These are phyloP conservation scores for Monochamus saltuarius DNA, from an alignment of 1,140 invertebrate species.

Conservation along the genomic window DNA sequence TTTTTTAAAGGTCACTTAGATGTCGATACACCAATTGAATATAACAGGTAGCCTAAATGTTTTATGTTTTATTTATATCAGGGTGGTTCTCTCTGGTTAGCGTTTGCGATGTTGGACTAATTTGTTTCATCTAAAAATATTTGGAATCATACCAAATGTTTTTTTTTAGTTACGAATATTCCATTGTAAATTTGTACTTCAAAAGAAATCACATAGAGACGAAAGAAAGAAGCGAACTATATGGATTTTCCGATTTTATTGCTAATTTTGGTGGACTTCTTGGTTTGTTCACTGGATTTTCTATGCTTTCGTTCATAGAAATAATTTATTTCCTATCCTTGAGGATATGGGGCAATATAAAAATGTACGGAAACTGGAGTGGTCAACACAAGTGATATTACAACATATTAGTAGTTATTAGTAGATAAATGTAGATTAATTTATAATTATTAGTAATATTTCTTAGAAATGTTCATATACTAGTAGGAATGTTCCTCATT, in stretches of 20 bases:
- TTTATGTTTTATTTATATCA: too few relatives aligned
- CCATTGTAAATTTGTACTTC: not conserved
- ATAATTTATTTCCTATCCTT: conserved; percentile 64
- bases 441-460: too few relatives aligned
- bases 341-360: conserved; percentile 50
- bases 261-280: conserved; percentile 66
- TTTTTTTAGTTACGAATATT: not conserved
- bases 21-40: too few relatives aligned
- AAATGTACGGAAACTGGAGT: conserved; percentile 20
- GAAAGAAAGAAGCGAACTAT: conserved; percentile 59
- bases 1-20: too few relatives aligned
- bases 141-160: not conserved
- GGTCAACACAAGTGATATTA: too few relatives aligned
- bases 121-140: not conserved
- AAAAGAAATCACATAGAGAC: not conserved
- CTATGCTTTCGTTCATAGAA: conserved; percentile 63
- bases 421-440: too few relatives aligned
- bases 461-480: too few relatives aligned
- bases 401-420: too few relatives aligned
- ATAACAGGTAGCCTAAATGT: too few relatives aligned
- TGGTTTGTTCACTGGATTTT: conserved; percentile 67
- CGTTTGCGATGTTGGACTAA: not conserved
- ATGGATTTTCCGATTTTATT: conserved; percentile 63
- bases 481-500: too few relatives aligned
- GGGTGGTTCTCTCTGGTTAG: too few relatives aligned